Evolutionary conservation across 2,797 vertebrate genomes (phyloP).

Genomic region (Fratercula arctica): DNA sequence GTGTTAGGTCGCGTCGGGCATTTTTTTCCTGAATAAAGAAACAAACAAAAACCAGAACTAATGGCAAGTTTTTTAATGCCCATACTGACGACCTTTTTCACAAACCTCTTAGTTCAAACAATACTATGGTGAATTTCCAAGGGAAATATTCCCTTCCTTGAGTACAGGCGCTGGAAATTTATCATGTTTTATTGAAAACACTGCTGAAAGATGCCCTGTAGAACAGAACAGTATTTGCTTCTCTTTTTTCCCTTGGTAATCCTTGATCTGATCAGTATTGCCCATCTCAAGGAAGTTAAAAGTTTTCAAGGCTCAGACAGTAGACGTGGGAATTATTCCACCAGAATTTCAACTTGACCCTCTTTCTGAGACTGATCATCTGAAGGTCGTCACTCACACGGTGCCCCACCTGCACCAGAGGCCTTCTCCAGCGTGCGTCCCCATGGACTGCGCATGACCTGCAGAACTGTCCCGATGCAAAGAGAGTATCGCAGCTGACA

Average conservation of each 20-base stretch:
- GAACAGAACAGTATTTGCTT: not conserved
- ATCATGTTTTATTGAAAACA: slow-evolving; percentile 9
- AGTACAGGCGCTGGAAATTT: not conserved
- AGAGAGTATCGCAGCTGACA: not conserved
- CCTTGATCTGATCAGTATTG: not conserved
- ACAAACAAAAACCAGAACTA: not conserved
- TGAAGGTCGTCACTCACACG: not conserved
- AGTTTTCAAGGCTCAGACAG: not conserved
- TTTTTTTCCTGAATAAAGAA: not conserved
- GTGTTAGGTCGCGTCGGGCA: not conserved
- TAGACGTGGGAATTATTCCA: not conserved
- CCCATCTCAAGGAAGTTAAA: not conserved
- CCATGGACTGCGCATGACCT: rapidly evolving
- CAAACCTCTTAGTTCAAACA: not conserved
- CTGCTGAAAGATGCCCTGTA: not conserved
- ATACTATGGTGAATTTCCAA: not conserved
- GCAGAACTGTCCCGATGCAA: not conserved
- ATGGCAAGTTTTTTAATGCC: not conserved
- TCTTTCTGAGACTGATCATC: not conserved
- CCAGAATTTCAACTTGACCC: not conserved
- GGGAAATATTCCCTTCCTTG: not conserved
- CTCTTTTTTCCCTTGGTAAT: not conserved
- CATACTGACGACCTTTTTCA: not conserved
- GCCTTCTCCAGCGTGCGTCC: rapidly evolving
- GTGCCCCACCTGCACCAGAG: too few species aligned